Evolutionary conservation across 1,140 invertebrate species (phyloP), one percentile per base, ranked within the genome.

Genomic region (Drosophila nigromelanica): DNA sequence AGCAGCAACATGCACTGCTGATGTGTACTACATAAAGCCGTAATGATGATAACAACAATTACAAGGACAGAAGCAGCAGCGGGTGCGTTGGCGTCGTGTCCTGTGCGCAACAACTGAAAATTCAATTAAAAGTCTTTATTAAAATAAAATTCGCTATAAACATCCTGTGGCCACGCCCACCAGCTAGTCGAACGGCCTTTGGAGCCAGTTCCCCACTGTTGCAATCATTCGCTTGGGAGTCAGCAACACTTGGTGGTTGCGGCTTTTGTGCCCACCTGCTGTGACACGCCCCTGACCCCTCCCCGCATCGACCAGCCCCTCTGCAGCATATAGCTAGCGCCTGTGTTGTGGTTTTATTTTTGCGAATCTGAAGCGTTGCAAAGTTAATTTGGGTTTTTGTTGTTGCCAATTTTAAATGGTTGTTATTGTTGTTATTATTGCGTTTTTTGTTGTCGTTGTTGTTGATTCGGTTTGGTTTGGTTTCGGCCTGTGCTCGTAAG

Each of bases 61-160:
- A 37, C 71, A 73, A 45, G 58, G 51, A 12, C 71, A 74, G 69
- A 47, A 55, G 12, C 58, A 47, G 18, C 39, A 35, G 55, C 35
- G 21, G 42, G n/a, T 55, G 67, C 56, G 56, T 51, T 64, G 43
- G 37, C 43, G 56, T 27, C 50, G 67, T 58, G 51, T 64, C 54
- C 52, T 42, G 43, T 39, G 76, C 55, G 83, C 80, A 87, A 87
- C 83, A 87, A 87, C 83, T 87, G 83, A 87, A 87, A 87, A 89
- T 87, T 89, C 83, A 87, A 87, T 87, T 87, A 87, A 87, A 87
- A 87, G 79, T 89, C 83, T 87, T 87, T 87, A 87, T 87, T 87
- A 87, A 89, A 87, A 87, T 87, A 89, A 87, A 87, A 87, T 89
- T 73, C 79, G 70, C 73, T 80, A 82, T 66, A 72, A 67, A 89